Conservation (phyloP, 2,797 vertebrate genomes). For the Chelon auratus region DNA sequence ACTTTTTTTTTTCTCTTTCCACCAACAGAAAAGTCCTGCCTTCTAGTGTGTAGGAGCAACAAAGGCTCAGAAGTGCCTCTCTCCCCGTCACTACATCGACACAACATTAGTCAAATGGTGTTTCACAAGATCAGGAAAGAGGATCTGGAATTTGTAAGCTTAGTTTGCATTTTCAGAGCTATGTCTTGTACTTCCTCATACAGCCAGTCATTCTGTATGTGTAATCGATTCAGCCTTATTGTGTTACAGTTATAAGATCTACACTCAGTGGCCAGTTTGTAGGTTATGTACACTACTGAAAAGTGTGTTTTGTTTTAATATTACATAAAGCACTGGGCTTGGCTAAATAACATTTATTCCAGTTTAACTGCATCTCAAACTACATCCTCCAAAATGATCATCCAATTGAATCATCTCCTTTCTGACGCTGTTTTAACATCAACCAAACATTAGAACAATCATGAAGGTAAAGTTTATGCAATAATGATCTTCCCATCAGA, state of each 20-base stretch:
- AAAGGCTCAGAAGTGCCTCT: conserved; percentile 87
- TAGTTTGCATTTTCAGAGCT: conserved; percentile 4
- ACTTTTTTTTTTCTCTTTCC: not conserved
- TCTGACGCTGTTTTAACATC: too few relatives aligned
- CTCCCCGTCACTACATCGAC: conserved; percentile 89
- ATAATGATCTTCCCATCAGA: conserved; percentile 73
- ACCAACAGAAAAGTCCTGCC: conserved; percentile 92
- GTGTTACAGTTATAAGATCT: not conserved
- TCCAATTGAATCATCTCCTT: too few relatives aligned
- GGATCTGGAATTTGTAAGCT: conserved; percentile 93
- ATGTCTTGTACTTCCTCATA: not conserved
- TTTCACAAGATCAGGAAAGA: conserved; percentile 99
- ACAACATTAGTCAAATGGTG: conserved; percentile 96
- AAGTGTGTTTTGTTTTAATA: too few relatives aligned
- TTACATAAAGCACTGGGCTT: too few relatives aligned
- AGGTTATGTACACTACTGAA: too few relatives aligned
- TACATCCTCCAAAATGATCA: too few relatives aligned
- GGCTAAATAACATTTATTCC: too few relatives aligned
- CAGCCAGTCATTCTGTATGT: not conserved
- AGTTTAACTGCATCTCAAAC: too few relatives aligned
- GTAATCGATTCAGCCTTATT: not conserved
- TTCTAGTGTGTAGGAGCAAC: conserved; percentile 93
- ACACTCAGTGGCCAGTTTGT: too few relatives aligned
- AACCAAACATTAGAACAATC: too few relatives aligned
- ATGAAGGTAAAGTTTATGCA: not conserved